Evolutionary conservation across 2,797 vertebrate species (phyloP).

Genomic region (Nothura maculosa): DNA sequence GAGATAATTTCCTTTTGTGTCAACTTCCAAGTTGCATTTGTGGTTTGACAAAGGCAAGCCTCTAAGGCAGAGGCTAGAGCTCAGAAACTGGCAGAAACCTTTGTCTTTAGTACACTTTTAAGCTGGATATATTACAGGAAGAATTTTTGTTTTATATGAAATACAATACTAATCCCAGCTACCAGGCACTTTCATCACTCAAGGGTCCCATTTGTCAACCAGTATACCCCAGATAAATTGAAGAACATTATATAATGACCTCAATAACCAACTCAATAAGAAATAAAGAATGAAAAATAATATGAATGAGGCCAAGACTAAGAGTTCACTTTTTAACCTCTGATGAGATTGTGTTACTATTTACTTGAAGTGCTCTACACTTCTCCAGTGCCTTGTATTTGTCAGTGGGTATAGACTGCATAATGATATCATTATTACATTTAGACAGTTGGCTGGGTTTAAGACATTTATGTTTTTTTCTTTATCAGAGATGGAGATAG

Average conservation of each 20-base stretch:
- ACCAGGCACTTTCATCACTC: not conserved
- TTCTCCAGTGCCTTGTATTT: not conserved
- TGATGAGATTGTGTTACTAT: constrained; percentile 25
- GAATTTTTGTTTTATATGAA: not conserved
- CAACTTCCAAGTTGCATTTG: not conserved
- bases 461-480: not conserved
- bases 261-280: not conserved
- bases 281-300: not conserved
- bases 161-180: not conserved
- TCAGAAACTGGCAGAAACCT: not conserved
- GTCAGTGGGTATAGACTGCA: not conserved
- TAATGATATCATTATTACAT: constrained; percentile 18
- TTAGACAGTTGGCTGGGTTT: not conserved
- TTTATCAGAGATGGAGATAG: not conserved
- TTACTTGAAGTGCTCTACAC: constrained; percentile 10
- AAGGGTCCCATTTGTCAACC: not conserved
- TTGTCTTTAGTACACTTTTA: not conserved
- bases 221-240: fast-evolving
- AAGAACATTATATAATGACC: not conserved
- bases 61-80: not conserved
- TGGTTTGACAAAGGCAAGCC: not conserved
- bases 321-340: constrained; percentile 4
- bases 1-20: not conserved
- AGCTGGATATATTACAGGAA: not conserved
- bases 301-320: not conserved